These are phyloP conservation scores for Strigops habroptila DNA, from an alignment of 2,113 vertebrate species.

Conservation along the genomic window DNA sequence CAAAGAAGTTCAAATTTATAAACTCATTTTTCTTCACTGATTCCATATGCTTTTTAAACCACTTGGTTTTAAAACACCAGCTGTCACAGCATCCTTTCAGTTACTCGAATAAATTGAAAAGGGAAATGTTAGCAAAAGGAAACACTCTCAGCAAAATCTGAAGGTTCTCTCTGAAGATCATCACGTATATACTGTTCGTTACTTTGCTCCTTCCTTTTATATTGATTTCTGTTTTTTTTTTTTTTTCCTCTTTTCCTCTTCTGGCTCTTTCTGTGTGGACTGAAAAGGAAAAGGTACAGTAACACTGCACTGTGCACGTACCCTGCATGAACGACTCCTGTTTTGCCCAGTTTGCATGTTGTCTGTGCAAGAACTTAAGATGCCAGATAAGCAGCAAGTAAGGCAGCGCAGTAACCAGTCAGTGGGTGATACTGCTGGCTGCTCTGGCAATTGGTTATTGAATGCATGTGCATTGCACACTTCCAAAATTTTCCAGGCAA, in stretches of 20 bases:
- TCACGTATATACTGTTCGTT: not conserved
- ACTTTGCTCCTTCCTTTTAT: slow-evolving; percentile 35
- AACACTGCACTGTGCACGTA: slow-evolving; percentile 31
- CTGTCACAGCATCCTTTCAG: not conserved
- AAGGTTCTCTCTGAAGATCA: not conserved
- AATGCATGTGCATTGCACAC: not conserved
- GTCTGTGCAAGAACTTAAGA: not conserved
- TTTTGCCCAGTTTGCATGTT: slow-evolving; percentile 24
- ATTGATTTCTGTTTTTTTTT: slow-evolving; percentile 73
- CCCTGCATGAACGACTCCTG: slow-evolving; percentile 59
- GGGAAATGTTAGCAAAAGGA: not conserved
- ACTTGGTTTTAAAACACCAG: not conserved
- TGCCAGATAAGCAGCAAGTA: not conserved
- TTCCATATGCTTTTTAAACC: not conserved
- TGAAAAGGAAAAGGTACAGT: slow-evolving; percentile 94
- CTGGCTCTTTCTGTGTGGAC: slow-evolving; percentile 70
- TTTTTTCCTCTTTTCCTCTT: not conserved
- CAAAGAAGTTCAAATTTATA: not conserved
- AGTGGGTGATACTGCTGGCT: not conserved
- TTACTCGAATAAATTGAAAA: not conserved
- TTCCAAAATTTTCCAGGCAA: not conserved
- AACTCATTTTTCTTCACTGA: not conserved
- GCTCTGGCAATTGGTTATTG: not conserved
- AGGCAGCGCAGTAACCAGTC: not conserved
- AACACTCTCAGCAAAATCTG: not conserved